A percentile compares a stretch with the other conserved stretches of the same genome.
Evolutionary conservation across 2,888 invertebrate genomes (phyloP).

Genomic region (Adineta ricciae): DNA sequence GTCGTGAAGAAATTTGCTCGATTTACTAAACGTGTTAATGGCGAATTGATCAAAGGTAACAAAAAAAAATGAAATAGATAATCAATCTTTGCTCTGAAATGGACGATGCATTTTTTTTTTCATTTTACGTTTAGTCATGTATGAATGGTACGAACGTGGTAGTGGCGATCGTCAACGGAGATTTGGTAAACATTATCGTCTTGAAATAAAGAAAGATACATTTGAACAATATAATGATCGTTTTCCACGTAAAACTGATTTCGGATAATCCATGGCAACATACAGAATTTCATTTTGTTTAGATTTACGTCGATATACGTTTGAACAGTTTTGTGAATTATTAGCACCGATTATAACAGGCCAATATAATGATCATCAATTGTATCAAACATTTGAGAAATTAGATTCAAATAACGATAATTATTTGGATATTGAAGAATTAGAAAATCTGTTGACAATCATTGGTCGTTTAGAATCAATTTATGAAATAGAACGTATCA

Average conservation of each 20-base stretch:
- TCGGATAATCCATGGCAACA: too few relatives aligned
- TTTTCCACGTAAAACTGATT: conserved; percentile 4
- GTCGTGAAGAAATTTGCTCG: conserved; percentile 15
- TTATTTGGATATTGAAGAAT: not conserved
- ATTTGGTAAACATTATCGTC: not conserved
- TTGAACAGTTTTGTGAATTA: conserved; percentile 18
- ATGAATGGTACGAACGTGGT: conserved; percentile 20
- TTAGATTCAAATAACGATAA: conserved; percentile 17
- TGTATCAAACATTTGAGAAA: not conserved
- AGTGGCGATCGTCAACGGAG: not conserved
- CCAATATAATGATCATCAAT: conserved; percentile 6
- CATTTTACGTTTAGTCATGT: not conserved
- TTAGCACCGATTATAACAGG: not conserved
- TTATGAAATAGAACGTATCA: not conserved
- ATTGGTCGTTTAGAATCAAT: not conserved
- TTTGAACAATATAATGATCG: not conserved
- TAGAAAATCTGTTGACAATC: not conserved
- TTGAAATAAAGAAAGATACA: conserved; percentile 18
- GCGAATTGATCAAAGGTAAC: conserved; percentile 17
- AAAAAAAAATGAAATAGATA: not conserved
- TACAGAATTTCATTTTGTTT: not conserved
- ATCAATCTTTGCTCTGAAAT: too few relatives aligned
- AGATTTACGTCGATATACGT: not conserved
- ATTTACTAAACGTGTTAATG: conserved; percentile 19
- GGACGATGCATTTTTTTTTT: not conserved